Conservation (phyloP, 2,888 invertebrate species). For the Drosophila demipolita region DNA sequence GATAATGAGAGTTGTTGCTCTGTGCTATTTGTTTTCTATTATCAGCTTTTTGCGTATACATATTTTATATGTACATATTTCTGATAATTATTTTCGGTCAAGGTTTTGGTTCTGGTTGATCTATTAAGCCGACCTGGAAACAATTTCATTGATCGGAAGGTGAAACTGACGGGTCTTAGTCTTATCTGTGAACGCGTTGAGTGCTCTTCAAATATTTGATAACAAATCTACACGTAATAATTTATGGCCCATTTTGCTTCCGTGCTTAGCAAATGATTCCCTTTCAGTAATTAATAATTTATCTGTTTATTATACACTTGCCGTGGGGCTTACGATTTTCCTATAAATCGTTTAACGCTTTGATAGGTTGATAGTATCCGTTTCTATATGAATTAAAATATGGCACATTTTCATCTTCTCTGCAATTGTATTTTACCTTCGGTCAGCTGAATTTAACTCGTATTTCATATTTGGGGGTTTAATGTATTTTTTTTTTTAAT, state of each 20-base stretch:
- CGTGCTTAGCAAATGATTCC: not conserved
- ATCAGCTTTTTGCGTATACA: slow-evolving; percentile 6
- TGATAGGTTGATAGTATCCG: not conserved
- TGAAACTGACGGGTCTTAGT: not conserved
- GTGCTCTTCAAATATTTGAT: slow-evolving; percentile 8
- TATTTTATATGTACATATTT: not conserved
- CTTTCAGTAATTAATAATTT: not conserved
- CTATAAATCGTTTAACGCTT: not conserved
- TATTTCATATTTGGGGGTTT: slow-evolving; percentile 4
- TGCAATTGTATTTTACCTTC: not conserved
- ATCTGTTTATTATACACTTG: not conserved
- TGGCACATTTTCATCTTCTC: not conserved
- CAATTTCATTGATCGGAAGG: slow-evolving; percentile 31
- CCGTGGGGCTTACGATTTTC: not conserved
- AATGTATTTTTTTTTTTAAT: slow-evolving; percentile 15
- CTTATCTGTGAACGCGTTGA: slow-evolving; percentile 31
- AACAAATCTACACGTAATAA: slow-evolving; percentile 8
- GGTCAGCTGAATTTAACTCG: not conserved
- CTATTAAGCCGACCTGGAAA: slow-evolving; percentile 20
- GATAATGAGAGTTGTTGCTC: slow-evolving; percentile 26
- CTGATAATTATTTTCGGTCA: slow-evolving; percentile 40
- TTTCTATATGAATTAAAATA: not conserved
- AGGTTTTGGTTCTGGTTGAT: slow-evolving; percentile 22
- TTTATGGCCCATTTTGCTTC: slow-evolving; percentile 20
- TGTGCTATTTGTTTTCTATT: not conserved